Evolutionary conservation across 2,888 invertebrate species (phyloP).

Genomic region (Sinohyriopsis cumingii): DNA sequence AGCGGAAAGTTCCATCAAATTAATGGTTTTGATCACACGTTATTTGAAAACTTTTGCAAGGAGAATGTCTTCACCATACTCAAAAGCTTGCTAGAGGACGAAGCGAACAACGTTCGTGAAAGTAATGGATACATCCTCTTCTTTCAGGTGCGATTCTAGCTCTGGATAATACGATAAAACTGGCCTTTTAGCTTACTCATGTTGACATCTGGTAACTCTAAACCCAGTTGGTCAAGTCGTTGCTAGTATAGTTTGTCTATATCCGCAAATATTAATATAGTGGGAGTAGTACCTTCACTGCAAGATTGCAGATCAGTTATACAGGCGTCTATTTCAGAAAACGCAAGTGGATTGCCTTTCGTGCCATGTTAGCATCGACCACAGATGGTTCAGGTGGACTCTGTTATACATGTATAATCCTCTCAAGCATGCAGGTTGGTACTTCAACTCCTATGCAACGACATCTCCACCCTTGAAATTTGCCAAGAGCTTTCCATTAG

Average conservation of each 20-base stretch:
- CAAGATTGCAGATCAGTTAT: too few relatives aligned
- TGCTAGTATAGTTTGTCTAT: slow-evolving; percentile 19
- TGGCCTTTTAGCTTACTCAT: slow-evolving; percentile 6
- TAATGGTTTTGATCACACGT: slow-evolving; percentile 12
- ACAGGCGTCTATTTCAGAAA: too few relatives aligned
- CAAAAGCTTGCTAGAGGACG: slow-evolving; percentile 4
- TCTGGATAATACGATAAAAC: slow-evolving; percentile 16
- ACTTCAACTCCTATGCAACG: too few relatives aligned
- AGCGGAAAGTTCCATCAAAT: slow-evolving; percentile 21
- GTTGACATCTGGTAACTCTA: slow-evolving; percentile 9
- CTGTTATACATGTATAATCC: too few relatives aligned
- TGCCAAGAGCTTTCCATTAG: too few relatives aligned
- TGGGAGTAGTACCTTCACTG: slow-evolving; percentile 1
- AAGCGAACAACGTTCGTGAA: slow-evolving; percentile 29
- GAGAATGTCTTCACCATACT: slow-evolving; percentile 27
- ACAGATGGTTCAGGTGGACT: too few relatives aligned
- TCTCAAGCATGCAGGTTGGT: too few relatives aligned
- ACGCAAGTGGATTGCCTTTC: too few relatives aligned
- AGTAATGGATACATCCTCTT: slow-evolving; percentile 32
- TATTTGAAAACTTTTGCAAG: slow-evolving; percentile 28
- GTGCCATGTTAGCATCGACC: too few relatives aligned
- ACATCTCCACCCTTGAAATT: too few relatives aligned
- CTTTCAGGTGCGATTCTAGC: slow-evolving; percentile 23
- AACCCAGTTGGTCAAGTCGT: slow-evolving; percentile 19
- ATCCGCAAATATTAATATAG: slow-evolving; percentile 27